Conservation (phyloP, 2,888 invertebrate genomes). For the Eumacrocentrus americanus region DNA sequence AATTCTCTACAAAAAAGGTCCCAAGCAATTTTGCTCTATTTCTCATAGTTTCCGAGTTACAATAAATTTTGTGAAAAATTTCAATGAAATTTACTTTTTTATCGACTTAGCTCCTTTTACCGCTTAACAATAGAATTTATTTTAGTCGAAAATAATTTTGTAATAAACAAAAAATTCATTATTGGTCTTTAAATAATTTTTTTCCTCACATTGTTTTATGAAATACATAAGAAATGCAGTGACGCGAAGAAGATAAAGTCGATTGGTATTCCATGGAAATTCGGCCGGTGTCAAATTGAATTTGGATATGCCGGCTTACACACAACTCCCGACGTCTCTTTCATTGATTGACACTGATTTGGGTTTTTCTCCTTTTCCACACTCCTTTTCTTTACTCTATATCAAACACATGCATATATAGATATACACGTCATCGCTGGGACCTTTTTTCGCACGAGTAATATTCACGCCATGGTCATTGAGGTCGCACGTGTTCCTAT, state of each 20-base stretch:
- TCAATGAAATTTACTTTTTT: not conserved
- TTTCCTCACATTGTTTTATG: not conserved
- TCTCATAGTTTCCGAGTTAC: not conserved
- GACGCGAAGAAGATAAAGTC: constrained; percentile 24
- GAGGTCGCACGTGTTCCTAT: constrained; percentile 35
- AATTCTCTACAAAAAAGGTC: not conserved
- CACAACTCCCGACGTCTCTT: constrained; percentile 30
- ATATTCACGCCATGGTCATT: constrained; percentile 40
- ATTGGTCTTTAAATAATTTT: not conserved
- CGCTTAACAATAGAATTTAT: too few species aligned
- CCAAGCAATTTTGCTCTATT: not conserved
- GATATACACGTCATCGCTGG: constrained; percentile 9
- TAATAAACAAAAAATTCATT: not conserved
- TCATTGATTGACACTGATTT: constrained; percentile 52
- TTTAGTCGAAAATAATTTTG: not conserved
- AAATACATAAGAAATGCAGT: constrained; percentile 14
- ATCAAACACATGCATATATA: constrained; percentile 8
- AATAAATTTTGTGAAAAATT: not conserved
- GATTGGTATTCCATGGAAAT: constrained; percentile 52
- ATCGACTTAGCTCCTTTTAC: not conserved
- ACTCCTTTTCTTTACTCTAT: constrained; percentile 22
- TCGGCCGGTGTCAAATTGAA: constrained; percentile 50
- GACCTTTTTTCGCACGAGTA: constrained; percentile 48
- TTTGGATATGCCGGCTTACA: constrained; percentile 41
- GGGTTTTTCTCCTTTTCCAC: constrained; percentile 25